phyloP scores from a whole-genome alignment of 1,140 invertebrate genomes.

The Olivierus martensii region DNA sequence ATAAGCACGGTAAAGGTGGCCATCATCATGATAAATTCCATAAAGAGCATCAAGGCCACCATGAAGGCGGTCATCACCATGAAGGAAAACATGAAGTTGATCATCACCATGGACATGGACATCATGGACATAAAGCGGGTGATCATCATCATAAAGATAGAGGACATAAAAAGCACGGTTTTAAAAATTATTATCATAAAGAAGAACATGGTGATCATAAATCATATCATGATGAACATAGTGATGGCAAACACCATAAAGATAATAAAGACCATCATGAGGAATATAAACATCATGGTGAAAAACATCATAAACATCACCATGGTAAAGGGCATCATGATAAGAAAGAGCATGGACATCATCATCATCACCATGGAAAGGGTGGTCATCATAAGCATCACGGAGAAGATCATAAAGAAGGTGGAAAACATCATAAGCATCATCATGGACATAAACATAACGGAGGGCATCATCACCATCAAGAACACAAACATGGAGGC shows the following conservation, averaged over 20 bases:
- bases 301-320: slow-evolving; percentile 1
- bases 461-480: no score
- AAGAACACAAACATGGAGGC: no score
- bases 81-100: neutral
- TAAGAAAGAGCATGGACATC: slow-evolving; percentile 8
- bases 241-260: slow-evolving; percentile 13
- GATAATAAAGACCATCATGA: slow-evolving; percentile 7
- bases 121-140: slow-evolving; percentile 1
- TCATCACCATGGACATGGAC: slow-evolving; percentile 2
- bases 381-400: slow-evolving; percentile 4
- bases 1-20: no score
- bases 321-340: slow-evolving; percentile 6
- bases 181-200: slow-evolving; percentile 18
- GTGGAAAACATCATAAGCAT: neutral
- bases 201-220: slow-evolving; percentile 17
- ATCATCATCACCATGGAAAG: slow-evolving; percentile 6
- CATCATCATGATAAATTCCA: no score
- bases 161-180: slow-evolving; percentile 8
- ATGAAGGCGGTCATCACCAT: neutral
- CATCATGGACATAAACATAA: no score
- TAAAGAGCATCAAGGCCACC: no score
- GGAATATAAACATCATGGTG: neutral
- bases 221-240: slow-evolving; percentile 15
- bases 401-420: neutral
- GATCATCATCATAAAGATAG: slow-evolving; percentile 2